These are phyloP conservation scores for Centropyge bicolor DNA, from an alignment of 2,797 vertebrate genomes.

Conservation along the genomic window DNA sequence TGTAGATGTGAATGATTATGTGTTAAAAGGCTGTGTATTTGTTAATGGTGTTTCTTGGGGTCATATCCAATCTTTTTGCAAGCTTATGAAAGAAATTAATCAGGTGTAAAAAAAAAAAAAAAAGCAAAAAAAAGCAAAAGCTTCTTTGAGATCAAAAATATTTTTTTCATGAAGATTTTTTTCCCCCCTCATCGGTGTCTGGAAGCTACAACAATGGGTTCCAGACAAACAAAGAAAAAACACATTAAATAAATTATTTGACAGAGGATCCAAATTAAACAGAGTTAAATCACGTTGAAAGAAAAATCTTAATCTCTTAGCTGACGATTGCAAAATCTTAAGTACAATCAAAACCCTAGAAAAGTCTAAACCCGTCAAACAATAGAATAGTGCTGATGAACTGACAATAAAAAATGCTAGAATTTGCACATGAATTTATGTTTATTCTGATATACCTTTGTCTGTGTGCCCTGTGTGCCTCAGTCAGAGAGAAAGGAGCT, in stretches of 20 bases:
- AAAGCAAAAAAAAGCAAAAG: neutral
- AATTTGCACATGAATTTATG: neutral
- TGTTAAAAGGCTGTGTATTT: neutral
- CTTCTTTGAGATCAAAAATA: neutral
- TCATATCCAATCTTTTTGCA: neutral
- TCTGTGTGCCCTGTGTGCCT: conserved; percentile 28
- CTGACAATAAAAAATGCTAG: neutral
- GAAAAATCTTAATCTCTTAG: neutral
- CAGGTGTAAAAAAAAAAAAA: neutral
- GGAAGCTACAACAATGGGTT: neutral
- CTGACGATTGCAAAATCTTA: neutral
- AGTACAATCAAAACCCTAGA: neutral
- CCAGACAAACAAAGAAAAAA: neutral
- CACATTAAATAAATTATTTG: neutral
- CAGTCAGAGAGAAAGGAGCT: conserved; percentile 86
- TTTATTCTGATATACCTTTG: neutral
- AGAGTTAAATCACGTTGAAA: neutral
- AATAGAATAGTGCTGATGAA: neutral
- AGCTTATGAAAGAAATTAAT: neutral
- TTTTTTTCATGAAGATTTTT: neutral
- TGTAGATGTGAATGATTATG: neutral
- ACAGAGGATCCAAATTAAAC: neutral
- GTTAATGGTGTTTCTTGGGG: neutral
- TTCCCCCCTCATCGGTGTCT: neutral
- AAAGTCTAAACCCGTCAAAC: neutral